These are phyloP conservation scores for Babylonia areolata DNA, from an alignment of 1,140 invertebrate genomes.

Conservation along the genomic window DNA sequence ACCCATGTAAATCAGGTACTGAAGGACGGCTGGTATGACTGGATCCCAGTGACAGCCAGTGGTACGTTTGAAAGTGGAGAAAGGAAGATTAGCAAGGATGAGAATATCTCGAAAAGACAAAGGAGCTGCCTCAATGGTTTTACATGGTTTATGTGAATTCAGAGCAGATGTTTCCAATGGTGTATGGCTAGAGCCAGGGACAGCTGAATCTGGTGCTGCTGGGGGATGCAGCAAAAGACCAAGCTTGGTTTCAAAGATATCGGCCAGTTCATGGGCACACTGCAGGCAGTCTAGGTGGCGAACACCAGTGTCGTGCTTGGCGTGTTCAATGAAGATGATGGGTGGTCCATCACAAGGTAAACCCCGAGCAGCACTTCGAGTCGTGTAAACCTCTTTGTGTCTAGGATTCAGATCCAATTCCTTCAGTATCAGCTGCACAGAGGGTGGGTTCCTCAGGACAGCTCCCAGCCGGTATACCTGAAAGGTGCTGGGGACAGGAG, in stretches of 20 bases:
- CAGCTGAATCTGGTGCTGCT: background rate
- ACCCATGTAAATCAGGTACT: background rate
- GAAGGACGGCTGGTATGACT: background rate
- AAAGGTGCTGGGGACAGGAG: background rate
- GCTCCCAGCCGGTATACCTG: no score
- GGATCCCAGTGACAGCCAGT: background rate
- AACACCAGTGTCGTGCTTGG: background rate
- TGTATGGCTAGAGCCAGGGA: no score
- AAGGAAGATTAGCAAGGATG: background rate
- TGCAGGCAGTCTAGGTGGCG: background rate
- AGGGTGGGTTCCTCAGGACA: conserved; percentile 12
- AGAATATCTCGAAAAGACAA: conserved; percentile 21
- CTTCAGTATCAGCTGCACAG: conserved; percentile 20
- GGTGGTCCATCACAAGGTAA: conserved; percentile 23
- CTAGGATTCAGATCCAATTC: conserved; percentile 20
- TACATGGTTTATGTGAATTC: no score
- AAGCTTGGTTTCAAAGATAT: background rate
- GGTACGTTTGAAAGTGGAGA: background rate
- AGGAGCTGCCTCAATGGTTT: background rate
- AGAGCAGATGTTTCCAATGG: background rate
- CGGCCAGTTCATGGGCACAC: conserved; percentile 16
- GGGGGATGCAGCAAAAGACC: background rate
- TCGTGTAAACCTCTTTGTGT: background rate
- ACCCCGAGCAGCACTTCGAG: conserved; percentile 14
- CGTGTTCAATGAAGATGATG: conserved; percentile 15